Base-by-base conservation (phyloP, 2,797 vertebrate genomes). In the Sternotherus odoratus region DNA sequence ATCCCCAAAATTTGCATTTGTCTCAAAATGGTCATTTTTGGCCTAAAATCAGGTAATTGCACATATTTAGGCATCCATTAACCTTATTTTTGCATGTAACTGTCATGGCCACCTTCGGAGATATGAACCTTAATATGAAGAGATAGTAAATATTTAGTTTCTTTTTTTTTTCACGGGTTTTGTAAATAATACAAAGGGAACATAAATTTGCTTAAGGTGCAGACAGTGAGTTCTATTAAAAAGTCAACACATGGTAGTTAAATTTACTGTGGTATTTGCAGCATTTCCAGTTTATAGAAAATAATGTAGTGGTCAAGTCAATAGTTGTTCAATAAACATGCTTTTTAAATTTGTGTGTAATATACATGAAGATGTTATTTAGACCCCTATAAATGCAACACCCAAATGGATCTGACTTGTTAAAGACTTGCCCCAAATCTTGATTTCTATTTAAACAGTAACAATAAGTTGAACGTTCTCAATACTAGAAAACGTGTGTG, bases 381-480 rank as follows among this genome's bases (percentile, higher is more conserved):
- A 84, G 84, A 92, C 82, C 63, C 92, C 69, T 43, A 1, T 0
- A 0, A 86, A 91, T 91, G 12, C 60, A 1, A 0, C 3, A 16
- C 53, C 84, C 54, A 83, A 90, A 82, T 89, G 85, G 83, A 90
- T 86, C 54, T 83, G 77, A 83, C 86, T 95, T 79, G 39, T 80
- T 33, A 36, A 60, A 13, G 74, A 77, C 23, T 23, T 95, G 43
- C 43, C 78, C 50, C 75, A 87, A 85, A 86, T 66, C 63, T 83
- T 92, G 94, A 94, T 90, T 91, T 33, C 53, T 83, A 79, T 23
- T 84, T 26, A 72, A 9, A 3, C 69, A 16, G 5, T 82, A 92
- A 79, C 91, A 50, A 83, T 12, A 80, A 43, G 82, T 80, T 90
- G 87, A 85, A 83, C 19, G 54, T 63, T 53, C 16, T 72, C 13